Evolutionary conservation across 2,113 vertebrate genomes (phyloP).

Genomic region (Sebastes fasciatus): DNA sequence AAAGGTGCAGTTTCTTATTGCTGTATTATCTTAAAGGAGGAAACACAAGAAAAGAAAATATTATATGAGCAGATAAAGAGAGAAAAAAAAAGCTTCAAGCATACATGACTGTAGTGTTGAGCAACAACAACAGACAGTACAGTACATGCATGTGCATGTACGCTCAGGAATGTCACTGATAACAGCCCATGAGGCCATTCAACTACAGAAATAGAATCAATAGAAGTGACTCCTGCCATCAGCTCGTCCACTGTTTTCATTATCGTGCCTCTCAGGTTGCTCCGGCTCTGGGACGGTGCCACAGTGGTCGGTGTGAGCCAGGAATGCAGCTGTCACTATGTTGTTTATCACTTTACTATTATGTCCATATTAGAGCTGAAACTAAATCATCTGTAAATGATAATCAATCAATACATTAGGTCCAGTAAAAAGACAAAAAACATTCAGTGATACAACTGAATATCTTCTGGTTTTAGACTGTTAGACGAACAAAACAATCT

Average conservation of each 20-base stretch:
- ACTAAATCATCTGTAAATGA: background rate
- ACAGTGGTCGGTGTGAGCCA: background rate
- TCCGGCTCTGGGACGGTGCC: background rate
- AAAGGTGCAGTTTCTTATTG: background rate
- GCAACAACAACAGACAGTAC: background rate
- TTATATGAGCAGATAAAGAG: background rate
- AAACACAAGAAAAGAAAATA: background rate
- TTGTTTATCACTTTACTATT: constrained; percentile 7
- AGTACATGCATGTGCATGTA: background rate
- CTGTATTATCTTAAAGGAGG: background rate
- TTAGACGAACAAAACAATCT: background rate
- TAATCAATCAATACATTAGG: background rate
- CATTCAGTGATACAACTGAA: background rate
- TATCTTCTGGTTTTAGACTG: background rate
- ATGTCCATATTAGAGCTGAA: background rate
- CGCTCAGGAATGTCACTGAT: constrained; percentile 10
- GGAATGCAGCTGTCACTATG: constrained; percentile 21
- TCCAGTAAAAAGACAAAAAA: background rate
- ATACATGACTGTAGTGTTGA: background rate
- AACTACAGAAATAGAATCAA: constrained; percentile 20
- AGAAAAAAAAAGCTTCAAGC: background rate
- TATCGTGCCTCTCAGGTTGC: constrained; percentile 16
- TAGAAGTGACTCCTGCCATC: background rate
- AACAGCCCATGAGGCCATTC: background rate
- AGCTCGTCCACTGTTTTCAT: background rate